Conservation (phyloP, 1,140 invertebrate species). For the Micrasema longulum region DNA sequence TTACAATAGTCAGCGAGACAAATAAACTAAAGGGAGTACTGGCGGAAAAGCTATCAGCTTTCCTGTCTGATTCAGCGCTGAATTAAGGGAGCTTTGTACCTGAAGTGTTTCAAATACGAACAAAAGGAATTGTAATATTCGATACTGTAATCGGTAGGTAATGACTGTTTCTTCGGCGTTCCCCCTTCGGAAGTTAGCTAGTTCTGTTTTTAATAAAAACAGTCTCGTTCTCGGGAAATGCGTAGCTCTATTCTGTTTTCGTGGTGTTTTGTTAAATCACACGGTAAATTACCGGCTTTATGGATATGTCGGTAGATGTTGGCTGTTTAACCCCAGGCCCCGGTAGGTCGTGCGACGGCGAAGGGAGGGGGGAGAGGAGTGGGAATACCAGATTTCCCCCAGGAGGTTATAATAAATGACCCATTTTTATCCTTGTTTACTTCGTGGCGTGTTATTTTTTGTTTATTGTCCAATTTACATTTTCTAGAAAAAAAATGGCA, state of each 20-base stretch:
- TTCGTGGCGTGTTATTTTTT: slow-evolving; percentile 7
- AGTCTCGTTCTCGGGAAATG: background rate
- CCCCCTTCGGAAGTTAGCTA: too few relatives aligned
- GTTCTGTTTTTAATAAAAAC: background rate
- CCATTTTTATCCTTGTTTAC: slow-evolving; percentile 32
- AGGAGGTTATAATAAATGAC: slow-evolving; percentile 35
- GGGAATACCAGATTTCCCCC: slow-evolving; percentile 26
- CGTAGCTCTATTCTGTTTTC: background rate
- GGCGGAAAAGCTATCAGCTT: too few relatives aligned
- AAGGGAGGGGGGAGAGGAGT: background rate
- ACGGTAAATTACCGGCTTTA: slow-evolving; percentile 14
- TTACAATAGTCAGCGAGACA: too few relatives aligned
- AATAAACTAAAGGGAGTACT: too few relatives aligned
- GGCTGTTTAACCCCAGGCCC: background rate
- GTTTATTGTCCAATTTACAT: slow-evolving; percentile 24
- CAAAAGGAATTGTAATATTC: too few relatives aligned
- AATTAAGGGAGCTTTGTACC: too few relatives aligned
- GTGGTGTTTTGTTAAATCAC: slow-evolving; percentile 5
- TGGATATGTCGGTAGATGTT: background rate
- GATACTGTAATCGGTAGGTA: too few relatives aligned
- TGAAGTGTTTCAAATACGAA: too few relatives aligned
- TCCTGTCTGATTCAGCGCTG: too few relatives aligned
- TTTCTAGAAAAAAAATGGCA: too few relatives aligned
- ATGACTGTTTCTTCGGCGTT: too few relatives aligned
- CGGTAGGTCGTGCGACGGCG: background rate